Percentiles rank a stretch among this genome's conserved stretches.
Conservation (phyloP, 1,140 invertebrate species). For the Dreissena rostriformis region DNA sequence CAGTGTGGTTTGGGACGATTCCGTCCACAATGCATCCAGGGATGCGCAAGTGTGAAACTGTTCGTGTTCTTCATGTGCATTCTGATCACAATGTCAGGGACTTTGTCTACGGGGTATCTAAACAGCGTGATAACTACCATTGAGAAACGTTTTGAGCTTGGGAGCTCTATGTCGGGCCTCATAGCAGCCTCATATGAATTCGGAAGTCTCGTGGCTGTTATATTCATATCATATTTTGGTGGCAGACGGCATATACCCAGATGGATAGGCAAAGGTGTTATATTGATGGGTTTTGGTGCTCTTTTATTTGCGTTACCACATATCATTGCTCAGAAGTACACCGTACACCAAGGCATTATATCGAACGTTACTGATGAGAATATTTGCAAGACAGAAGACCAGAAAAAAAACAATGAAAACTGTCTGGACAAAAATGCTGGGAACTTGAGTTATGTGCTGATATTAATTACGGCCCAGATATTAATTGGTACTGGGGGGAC, state of each 20-base stretch:
- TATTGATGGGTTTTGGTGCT: slow-evolving; percentile 91
- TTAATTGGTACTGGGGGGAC: slow-evolving; percentile 84
- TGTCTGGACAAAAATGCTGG: slow-evolving; percentile 77
- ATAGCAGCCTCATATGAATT: slow-evolving; percentile 97
- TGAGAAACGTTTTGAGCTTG: slow-evolving; percentile 97
- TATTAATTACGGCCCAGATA: slow-evolving; percentile 83
- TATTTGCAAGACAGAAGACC: slow-evolving; percentile 68
- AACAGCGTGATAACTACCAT: slow-evolving; percentile 98
- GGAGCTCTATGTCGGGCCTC: slow-evolving; percentile 94
- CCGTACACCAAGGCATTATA: slow-evolving; percentile 80
- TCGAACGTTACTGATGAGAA: slow-evolving; percentile 73
- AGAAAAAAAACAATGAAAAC: slow-evolving; percentile 55
- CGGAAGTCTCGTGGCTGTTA: slow-evolving; percentile 95
- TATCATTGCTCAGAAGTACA: slow-evolving; percentile 82
- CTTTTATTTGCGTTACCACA: slow-evolving; percentile 90
- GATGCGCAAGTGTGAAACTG: slow-evolving; percentile 88
- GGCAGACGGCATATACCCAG: slow-evolving; percentile 96
- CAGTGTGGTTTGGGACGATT: slow-evolving; percentile 92
- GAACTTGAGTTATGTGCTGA: slow-evolving; percentile 81
- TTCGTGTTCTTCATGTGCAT: slow-evolving; percentile 96
- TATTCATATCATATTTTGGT: slow-evolving; percentile 97
- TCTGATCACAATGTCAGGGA: slow-evolving; percentile 88
- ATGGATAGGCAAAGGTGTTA: slow-evolving; percentile 97
- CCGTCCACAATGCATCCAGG: slow-evolving; percentile 90
- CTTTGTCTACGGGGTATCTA: slow-evolving; percentile 87